Conservation (phyloP, 2,797 vertebrate species). For the Enteromius fasciolatus region DNA sequence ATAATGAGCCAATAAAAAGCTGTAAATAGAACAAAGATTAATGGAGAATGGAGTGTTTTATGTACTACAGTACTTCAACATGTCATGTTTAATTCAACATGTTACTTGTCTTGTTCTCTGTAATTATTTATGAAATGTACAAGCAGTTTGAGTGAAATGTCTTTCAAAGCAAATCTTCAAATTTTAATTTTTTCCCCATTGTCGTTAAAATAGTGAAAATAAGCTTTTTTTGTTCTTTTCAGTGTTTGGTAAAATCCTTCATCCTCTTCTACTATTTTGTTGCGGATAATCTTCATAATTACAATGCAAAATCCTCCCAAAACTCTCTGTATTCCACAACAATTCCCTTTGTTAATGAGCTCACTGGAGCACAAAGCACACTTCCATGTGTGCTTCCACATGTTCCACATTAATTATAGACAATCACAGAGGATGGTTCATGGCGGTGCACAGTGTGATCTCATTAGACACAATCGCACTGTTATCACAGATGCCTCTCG, state of each 20-base stretch:
- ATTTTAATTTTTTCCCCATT: background rate
- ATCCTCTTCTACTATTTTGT: background rate
- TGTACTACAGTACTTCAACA: background rate
- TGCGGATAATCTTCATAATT: constrained; percentile 13
- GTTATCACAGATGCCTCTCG: constrained; percentile 60
- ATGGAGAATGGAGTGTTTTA: background rate
- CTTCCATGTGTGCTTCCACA: constrained; percentile 48
- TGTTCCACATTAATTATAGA: constrained; percentile 57
- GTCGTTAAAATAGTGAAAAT: background rate
- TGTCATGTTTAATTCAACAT: background rate
- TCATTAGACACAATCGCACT: constrained; percentile 72
- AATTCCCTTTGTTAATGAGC: constrained; percentile 47
- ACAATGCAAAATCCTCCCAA: background rate
- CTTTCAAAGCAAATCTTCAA: background rate
- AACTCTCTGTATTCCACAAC: constrained; percentile 20
- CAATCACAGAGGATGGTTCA: constrained; percentile 58
- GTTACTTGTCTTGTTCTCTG: background rate
- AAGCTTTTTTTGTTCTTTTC: background rate
- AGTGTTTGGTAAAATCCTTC: constrained; percentile 3
- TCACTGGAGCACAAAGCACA: constrained; percentile 47
- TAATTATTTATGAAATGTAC: background rate
- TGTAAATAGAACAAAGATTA: background rate
- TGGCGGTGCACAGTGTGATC: constrained; percentile 67
- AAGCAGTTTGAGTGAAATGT: background rate
- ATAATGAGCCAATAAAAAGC: background rate